phyloP scores from a whole-genome alignment of 2,888 invertebrate genomes.

The Tipula confusa region DNA sequence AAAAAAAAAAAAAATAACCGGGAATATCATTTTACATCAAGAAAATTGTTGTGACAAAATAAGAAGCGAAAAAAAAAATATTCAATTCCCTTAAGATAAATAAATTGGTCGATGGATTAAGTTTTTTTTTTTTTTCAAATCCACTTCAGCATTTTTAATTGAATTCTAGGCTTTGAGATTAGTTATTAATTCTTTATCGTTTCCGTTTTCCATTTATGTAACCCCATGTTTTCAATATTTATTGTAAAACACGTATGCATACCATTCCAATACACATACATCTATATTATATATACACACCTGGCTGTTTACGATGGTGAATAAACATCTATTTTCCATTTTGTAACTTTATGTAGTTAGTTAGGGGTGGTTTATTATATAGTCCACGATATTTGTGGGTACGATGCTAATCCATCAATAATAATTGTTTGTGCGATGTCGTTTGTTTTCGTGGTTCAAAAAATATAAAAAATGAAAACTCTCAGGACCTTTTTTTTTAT shows the following conservation, averaged over 20 bases:
- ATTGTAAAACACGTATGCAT: neutral
- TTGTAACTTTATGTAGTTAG: neutral
- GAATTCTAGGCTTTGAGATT: slow-evolving; percentile 30
- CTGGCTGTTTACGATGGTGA: neutral
- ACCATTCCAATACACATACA: neutral
- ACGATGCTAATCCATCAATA: neutral
- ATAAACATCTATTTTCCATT: neutral
- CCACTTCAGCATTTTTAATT: slow-evolving; percentile 27
- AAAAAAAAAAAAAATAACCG: neutral
- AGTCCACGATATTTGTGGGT: neutral
- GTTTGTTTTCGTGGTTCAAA: neutral
- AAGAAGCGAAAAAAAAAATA: neutral
- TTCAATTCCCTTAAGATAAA: slow-evolving; percentile 30
- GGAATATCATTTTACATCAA: slow-evolving; percentile 12
- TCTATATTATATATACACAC: too few species aligned
- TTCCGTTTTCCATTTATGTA: neutral
- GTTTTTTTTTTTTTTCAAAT: neutral
- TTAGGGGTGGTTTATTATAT: neutral
- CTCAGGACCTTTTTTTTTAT: neutral
- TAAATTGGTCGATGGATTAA: slow-evolving; percentile 30
- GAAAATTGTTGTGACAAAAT: slow-evolving; percentile 9
- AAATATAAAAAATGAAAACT: neutral
- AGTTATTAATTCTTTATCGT: slow-evolving; percentile 26
- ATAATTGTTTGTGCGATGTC: neutral
- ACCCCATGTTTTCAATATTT: neutral